Evolutionary conservation across 2,888 invertebrate species (phyloP), one percentile per base, ranked within the genome.

Genomic region (Acrocera orbiculus): DNA sequence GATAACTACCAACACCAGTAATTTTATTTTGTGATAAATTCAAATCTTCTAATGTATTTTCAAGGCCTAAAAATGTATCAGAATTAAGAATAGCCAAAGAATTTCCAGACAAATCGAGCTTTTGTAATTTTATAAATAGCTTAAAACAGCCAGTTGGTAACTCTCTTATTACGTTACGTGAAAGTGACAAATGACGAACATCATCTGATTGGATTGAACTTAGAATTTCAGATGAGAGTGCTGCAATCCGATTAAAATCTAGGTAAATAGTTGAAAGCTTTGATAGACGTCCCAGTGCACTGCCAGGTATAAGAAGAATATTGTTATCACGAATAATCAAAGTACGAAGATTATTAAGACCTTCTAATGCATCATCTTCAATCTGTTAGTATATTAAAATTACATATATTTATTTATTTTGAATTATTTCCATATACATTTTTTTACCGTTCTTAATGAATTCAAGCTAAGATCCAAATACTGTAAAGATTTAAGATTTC

Each of bases 341-440:
- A 23, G 76, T 75, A 54, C 80, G 73, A 11, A 90, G 61, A 44
- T 69, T 77, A 20, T 73, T 69, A 40, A 89, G 58, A 1, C 87
- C 87, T 50, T 85, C 82, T 47, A 89, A 78, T 0, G 83, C 80
- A 42, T 83, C 82, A 46, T 85, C 85, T 61, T 87, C 86, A 39
- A 89, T 76, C 85, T 85, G 60, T 14, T n/a, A 26, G 27, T 14
- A 30, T 4, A 9, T 13, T 10, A 22, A n/a, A n/a, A n/a, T n/a
- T n/a, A n/a, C n/a, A n/a, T n/a, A n/a, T n/a, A n/a, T n/a, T n/a
- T n/a, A n/a, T n/a, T n/a, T n/a, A n/a, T n/a, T n/a, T n/a, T n/a
- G n/a, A n/a, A n/a, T n/a, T n/a, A n/a, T n/a, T n/a, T n/a, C n/a
- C n/a, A n/a, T n/a, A n/a, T n/a, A n/a, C n/a, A n/a, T n/a, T n/a